These are phyloP conservation scores for Agrochola macilenta DNA, from an alignment of 2,888 invertebrate genomes.

Conservation along the genomic window DNA sequence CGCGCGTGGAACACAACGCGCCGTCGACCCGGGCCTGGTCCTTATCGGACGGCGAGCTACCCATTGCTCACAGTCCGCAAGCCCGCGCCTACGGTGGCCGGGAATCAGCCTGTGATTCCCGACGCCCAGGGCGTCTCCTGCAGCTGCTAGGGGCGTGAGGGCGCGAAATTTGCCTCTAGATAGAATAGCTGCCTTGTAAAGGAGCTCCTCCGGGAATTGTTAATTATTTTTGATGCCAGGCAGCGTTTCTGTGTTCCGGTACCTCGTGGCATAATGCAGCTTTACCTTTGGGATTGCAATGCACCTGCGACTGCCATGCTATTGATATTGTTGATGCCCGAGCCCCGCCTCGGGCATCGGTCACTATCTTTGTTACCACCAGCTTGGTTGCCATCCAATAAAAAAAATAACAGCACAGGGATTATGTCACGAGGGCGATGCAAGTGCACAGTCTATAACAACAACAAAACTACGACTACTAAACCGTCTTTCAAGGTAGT, in stretches of 20 bases:
- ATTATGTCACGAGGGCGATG: neutral
- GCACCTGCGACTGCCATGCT: neutral
- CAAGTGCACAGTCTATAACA: neutral
- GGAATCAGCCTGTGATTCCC: too few relatives aligned
- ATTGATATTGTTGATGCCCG: neutral
- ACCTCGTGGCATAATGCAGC: neutral
- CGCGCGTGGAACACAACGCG: too few relatives aligned
- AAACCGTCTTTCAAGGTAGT: constrained; percentile 1
- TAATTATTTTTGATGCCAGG: neutral
- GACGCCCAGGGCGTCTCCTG: too few relatives aligned
- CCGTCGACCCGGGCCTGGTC: too few relatives aligned
- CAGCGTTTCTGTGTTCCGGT: neutral
- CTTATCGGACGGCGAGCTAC: too few relatives aligned
- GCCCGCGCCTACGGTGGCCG: too few relatives aligned
- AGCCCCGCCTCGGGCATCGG: too few relatives aligned
- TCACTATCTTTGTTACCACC: neutral
- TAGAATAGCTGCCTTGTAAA: neutral
- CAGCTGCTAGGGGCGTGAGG: too few relatives aligned
- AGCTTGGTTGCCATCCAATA: neutral
- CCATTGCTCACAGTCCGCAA: too few relatives aligned
- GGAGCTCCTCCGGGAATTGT: too few relatives aligned
- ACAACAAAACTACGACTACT: neutral
- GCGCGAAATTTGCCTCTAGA: too few relatives aligned
- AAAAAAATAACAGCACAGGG: neutral
- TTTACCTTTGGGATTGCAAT: too few relatives aligned